Conservation (phyloP, 2,113 vertebrate species). For the Naja naja region DNA sequence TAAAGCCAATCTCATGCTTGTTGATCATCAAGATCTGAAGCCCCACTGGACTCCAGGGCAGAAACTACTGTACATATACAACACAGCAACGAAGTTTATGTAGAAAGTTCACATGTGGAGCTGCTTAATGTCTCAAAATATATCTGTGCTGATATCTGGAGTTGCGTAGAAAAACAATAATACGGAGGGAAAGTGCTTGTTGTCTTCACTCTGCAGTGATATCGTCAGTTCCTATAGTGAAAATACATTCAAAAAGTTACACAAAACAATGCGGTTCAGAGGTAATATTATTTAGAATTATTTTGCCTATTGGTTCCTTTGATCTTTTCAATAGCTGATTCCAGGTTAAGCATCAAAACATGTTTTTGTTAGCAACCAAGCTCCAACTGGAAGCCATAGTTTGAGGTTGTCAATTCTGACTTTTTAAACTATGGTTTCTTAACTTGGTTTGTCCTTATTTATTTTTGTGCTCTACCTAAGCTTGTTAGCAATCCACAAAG, state of each 20-base stretch:
- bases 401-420: neutral
- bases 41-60: constrained; percentile 27
- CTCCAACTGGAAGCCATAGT: neutral
- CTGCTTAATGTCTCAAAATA: constrained; percentile 20
- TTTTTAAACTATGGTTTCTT: neutral
- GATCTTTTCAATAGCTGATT: neutral
- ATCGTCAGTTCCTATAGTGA: constrained; percentile 55
- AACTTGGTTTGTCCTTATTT: neutral
- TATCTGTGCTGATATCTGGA: neutral
- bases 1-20: constrained; percentile 11
- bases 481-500: neutral
- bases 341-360: neutral
- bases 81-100: constrained; percentile 13
- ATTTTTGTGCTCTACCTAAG: neutral
- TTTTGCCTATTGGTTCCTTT: neutral
- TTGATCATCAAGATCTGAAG: constrained; percentile 42
- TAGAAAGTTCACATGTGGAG: constrained; percentile 30
- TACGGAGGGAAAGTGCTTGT: neutral
- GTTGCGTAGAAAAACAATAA: constrained; percentile 26
- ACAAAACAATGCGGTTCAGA: neutral
- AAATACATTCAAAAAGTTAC: neutral
- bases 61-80: constrained; percentile 27
- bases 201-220: constrained; percentile 35
- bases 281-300: neutral
- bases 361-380: neutral